Base-by-base conservation (phyloP, 2,113 vertebrate genomes). In the Grammomys surdaster region DNA sequence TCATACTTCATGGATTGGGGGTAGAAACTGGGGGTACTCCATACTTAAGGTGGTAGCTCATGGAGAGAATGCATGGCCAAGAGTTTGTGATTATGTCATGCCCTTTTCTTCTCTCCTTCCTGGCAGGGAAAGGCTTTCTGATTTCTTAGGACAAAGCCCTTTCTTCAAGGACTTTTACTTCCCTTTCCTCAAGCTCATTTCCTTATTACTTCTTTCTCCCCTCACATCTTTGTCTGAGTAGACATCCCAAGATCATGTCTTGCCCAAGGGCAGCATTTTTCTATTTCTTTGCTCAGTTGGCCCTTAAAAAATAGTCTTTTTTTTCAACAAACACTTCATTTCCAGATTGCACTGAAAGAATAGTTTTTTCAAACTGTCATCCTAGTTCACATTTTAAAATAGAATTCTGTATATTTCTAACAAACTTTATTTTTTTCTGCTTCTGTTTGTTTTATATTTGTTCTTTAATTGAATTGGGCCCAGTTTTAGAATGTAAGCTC, bases 181-280 rank as follows among this genome's bases (percentile, higher is more conserved):
- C 36, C 60, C 43, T 90, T 92, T 17, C 82, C 46, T 93, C 40
- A 91, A 24, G 67, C 19, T 67, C 54, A 93, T 54, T 96, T 94
- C 26, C 40, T 58, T 19, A 36, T 94, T 31, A 60, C 7, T 75
- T 31, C 13, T 69, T 43, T 81, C 28, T 24, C 80, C 9, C 80
- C 36, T 43, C 22, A n/a, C 5, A 82, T 91, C 6, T 93, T 91
- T 95, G 56, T 19, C 67, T 5, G 91, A 88, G 80, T 43, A 96
- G 91, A 73, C 16, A 80, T 67, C 78, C 48, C 13, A 91, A 84
- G 12, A 14, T 14, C 31, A 65, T n/a, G 78, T 72, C n/a, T 65
- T 69, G 3, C 31, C 77, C 33, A 76, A 24, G 7, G 36, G 3
- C 40, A 46, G 5, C 10, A 1, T 46, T 56, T 90, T 78, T 93